These are phyloP conservation scores for Callospermophilus lateralis DNA, from an alignment of 2,113 vertebrate species.

Conservation along the genomic window DNA sequence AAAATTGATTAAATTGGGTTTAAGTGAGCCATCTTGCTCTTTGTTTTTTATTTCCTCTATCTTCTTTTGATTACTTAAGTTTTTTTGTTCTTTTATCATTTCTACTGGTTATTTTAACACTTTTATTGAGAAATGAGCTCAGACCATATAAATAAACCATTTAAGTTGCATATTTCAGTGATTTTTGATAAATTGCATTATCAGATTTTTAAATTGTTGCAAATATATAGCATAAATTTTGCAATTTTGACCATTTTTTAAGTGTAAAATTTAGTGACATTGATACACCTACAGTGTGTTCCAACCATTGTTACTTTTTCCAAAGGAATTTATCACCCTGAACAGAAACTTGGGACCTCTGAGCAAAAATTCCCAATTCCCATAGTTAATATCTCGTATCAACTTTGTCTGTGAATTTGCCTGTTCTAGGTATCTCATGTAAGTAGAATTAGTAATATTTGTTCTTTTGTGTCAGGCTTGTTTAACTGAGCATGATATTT, in stretches of 20 bases:
- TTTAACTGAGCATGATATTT: not conserved
- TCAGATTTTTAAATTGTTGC: not conserved
- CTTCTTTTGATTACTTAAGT: not conserved
- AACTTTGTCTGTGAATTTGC: slow-evolving; percentile 10
- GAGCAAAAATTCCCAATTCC: not conserved
- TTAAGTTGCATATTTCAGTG: not conserved
- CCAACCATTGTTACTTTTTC: not conserved
- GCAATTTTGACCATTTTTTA: not conserved
- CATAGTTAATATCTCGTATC: not conserved
- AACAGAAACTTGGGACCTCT: not conserved
- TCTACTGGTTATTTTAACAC: not conserved
- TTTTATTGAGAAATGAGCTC: not conserved
- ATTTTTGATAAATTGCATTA: not conserved
- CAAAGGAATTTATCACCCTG: not conserved
- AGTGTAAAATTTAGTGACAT: not conserved
- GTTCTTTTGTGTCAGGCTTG: not conserved
- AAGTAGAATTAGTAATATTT: not conserved
- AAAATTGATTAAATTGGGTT: not conserved
- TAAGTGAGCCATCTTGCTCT: not conserved
- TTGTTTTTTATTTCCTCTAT: not conserved
- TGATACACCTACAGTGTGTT: not conserved
- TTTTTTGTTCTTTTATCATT: not conserved
- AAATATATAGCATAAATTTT: not conserved
- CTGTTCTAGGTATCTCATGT: not conserved
- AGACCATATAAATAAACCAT: not conserved